These are phyloP conservation scores for Bolinopsis microptera DNA, from an alignment of 37 sponge, comb jelly and placozoan species.

Conservation along the genomic window DNA sequence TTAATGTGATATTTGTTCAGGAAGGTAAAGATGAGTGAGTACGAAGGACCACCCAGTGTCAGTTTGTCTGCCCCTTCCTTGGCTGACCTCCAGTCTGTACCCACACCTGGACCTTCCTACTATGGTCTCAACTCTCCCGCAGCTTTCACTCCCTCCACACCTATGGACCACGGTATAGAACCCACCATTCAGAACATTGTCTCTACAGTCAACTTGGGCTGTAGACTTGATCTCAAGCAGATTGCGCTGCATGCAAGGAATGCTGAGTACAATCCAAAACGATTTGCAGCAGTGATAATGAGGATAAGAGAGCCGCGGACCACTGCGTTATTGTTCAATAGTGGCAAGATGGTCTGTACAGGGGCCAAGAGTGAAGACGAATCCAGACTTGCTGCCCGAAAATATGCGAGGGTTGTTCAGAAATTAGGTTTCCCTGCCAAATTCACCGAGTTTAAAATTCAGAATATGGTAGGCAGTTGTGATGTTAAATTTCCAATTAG, in stretches of 20 bases:
- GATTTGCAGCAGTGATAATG: conserved; percentile 99
- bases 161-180: conserved; percentile 62
- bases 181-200: conserved; percentile 85
- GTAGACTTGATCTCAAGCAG: conserved; percentile 90
- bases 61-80: conserved; percentile 5
- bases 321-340: conserved; percentile 96
- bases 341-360: conserved; percentile 99
- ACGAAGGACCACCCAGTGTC: conserved; percentile 62
- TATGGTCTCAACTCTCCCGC: conserved; percentile 53
- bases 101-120: conserved; percentile 63
- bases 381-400: conserved; percentile 95
- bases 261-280: conserved; percentile 99
- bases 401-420: conserved; percentile 97
- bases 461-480: conserved; percentile 99
- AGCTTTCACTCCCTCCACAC: conserved; percentile 53
- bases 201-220: conserved; percentile 94
- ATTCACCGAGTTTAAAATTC: conserved; percentile 95
- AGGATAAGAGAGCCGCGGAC: conserved; percentile 97
- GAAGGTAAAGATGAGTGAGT: conserved; percentile 45
- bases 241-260: conserved; percentile 97
- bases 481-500: conserved; percentile 98
- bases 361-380: conserved; percentile 97
- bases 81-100: conserved; percentile 38
- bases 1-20: no score
- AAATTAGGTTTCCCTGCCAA: conserved; percentile 97